These are phyloP conservation scores for Nebria salina DNA, from an alignment of 2,888 invertebrate genomes.

Conservation along the genomic window DNA sequence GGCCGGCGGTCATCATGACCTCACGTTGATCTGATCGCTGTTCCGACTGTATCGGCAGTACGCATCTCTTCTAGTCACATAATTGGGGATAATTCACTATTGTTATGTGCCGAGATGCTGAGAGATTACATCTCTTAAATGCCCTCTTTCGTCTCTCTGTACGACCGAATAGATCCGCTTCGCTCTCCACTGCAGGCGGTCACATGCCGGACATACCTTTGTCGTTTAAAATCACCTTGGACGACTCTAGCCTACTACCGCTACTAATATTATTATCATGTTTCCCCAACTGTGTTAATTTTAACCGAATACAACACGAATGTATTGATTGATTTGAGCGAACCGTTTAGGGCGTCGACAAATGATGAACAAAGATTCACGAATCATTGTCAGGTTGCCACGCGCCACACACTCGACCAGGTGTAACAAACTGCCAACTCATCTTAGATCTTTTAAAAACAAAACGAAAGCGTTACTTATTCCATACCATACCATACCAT, in stretches of 20 bases:
- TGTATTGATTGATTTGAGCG: no score
- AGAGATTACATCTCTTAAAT: slow-evolving; percentile 33
- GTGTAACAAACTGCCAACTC: no score
- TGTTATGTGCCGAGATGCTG: slow-evolving; percentile 49
- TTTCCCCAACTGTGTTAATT: no score
- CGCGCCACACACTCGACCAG: no score
- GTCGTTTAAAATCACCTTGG: background rate
- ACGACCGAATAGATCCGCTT: background rate
- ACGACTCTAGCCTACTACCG: background rate
- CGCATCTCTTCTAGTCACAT: slow-evolving; percentile 48
- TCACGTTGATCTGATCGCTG: background rate
- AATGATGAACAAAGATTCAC: no score
- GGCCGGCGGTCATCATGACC: background rate
- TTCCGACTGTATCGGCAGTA: slow-evolving; percentile 20
- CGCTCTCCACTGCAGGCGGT: background rate
- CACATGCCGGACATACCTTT: background rate
- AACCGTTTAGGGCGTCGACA: no score
- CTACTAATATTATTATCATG: no score
- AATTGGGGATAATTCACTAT: slow-evolving; percentile 58
- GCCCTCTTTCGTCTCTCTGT: background rate
- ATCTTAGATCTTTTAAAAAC: no score
- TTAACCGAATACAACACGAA: no score
- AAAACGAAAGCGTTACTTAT: no score
- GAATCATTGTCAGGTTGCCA: no score
- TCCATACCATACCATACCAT: no score